Evolutionary conservation across 2,113 vertebrate species (phyloP).

Genomic region (Notarius lentiginosus): DNA sequence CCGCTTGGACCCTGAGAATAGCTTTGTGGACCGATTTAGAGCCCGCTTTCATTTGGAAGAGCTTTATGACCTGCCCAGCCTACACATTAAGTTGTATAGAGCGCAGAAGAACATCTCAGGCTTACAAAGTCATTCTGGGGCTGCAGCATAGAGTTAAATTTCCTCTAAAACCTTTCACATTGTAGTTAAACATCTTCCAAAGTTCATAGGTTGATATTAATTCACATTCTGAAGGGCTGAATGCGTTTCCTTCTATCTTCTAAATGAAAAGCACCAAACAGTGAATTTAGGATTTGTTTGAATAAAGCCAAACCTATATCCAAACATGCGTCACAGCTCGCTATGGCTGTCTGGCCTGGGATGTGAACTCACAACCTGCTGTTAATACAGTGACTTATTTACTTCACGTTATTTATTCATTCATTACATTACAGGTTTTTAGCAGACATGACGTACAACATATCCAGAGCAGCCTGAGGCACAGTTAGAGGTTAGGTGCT

Average conservation of each 20-base stretch:
- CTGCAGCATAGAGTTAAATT: not conserved
- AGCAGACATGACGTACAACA: no score
- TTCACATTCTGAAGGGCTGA: not conserved
- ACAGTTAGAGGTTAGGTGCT: no score
- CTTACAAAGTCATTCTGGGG: not conserved
- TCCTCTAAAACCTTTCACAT: not conserved
- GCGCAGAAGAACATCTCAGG: conserved; percentile 74
- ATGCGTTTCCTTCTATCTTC: not conserved
- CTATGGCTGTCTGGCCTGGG: not conserved
- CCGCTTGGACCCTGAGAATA: conserved; percentile 84
- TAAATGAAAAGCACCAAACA: not conserved
- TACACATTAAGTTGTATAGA: conserved; percentile 88
- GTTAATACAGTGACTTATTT: not conserved
- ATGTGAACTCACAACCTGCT: not conserved
- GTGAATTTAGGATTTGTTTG: not conserved
- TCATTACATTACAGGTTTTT: no score
- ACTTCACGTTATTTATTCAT: not conserved
- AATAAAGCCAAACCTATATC: not conserved
- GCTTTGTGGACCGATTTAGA: conserved; percentile 83
- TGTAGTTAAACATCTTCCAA: not conserved
- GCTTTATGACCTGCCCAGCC: conserved; percentile 83
- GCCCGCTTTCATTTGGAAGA: conserved; percentile 82
- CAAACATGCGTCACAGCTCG: not conserved
- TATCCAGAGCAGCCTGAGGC: no score
- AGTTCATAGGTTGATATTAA: not conserved